phyloP scores from a whole-genome alignment of 1,140 invertebrate genomes.

The Drosophila yakuba region DNA sequence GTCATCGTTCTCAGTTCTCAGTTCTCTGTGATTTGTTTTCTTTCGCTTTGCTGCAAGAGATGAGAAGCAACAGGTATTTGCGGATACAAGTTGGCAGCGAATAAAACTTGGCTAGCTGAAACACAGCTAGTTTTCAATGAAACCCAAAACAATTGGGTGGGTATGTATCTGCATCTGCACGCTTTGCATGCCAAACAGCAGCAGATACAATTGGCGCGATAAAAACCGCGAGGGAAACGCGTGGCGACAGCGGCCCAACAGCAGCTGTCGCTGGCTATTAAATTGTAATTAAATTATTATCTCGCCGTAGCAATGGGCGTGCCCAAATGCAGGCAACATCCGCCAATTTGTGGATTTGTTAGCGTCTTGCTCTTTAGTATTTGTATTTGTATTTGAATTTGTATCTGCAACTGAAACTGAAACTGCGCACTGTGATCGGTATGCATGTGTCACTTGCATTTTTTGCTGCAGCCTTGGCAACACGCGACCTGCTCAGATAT shows the following conservation, averaged over 20 bases:
- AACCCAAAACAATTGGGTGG: slow-evolving; percentile 40
- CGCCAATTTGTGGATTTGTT: slow-evolving; percentile 59
- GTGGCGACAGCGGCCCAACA: slow-evolving; percentile 30
- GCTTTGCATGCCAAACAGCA: slow-evolving; percentile 31
- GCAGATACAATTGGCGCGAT: slow-evolving; percentile 26
- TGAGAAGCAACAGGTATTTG: slow-evolving; percentile 38
- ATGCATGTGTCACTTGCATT: slow-evolving; percentile 39
- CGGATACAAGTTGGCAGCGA: slow-evolving; percentile 25
- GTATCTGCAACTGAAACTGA: slow-evolving; percentile 16
- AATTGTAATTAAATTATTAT: slow-evolving; percentile 78
- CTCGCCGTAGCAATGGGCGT: slow-evolving; percentile 43
- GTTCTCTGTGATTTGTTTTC: slow-evolving; percentile 13
- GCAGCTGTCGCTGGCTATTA: slow-evolving; percentile 61
- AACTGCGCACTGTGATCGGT: slow-evolving; percentile 14
- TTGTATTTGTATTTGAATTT: slow-evolving; percentile 7
- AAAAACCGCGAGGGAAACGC: slow-evolving; percentile 42
- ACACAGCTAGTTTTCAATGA: slow-evolving; percentile 14
- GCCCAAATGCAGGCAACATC: slow-evolving; percentile 62
- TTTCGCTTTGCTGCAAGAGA: background rate
- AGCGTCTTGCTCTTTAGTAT: slow-evolving; percentile 10
- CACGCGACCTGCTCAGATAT: slow-evolving; percentile 37
- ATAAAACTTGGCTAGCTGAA: slow-evolving; percentile 15
- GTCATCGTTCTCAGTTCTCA: slow-evolving; percentile 18
- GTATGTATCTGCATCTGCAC: slow-evolving; percentile 7
- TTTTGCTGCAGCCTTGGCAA: slow-evolving; percentile 35